Evolutionary conservation across 2,113 vertebrate genomes (phyloP).

Genomic region (Amia ocellicauda): DNA sequence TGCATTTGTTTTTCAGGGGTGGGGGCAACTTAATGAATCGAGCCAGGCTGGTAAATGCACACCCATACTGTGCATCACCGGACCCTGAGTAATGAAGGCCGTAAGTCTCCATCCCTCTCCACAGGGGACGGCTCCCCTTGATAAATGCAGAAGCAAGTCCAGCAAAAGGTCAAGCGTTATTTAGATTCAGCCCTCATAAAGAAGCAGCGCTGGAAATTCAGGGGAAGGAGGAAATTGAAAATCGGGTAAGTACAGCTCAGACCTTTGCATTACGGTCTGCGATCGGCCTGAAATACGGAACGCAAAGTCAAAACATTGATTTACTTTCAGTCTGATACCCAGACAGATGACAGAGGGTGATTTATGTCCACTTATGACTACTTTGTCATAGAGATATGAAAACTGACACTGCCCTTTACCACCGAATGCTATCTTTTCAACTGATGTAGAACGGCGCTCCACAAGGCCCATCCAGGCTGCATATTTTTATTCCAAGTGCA

Average conservation of each 20-base stretch:
- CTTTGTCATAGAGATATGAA: slow-evolving; percentile 54
- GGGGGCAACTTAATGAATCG: too few species aligned
- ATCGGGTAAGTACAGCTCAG: neutral
- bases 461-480: too few species aligned
- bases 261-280: neutral
- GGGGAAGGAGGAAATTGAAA: neutral
- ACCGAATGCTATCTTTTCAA: neutral
- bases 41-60: too few species aligned
- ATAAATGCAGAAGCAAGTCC: neutral
- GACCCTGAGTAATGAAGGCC: too few species aligned
- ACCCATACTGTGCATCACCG: too few species aligned
- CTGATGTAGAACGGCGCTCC: neutral
- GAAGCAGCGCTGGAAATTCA: neutral
- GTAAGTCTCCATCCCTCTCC: neutral
- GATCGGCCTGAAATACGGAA: slow-evolving; percentile 29
- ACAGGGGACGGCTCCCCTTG: neutral
- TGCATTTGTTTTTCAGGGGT: too few species aligned
- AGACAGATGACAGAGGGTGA: slow-evolving; percentile 49
- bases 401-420: slow-evolving; percentile 41
- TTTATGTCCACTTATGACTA: slow-evolving; percentile 48
- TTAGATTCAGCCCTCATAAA: slow-evolving; percentile 8
- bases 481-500: too few species aligned
- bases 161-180: slow-evolving; percentile 18
- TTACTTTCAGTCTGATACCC: slow-evolving; percentile 42
- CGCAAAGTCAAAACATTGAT: slow-evolving; percentile 42